Conservation (phyloP, 1,140 invertebrate genomes). For the Rhyzopertha dominica region DNA sequence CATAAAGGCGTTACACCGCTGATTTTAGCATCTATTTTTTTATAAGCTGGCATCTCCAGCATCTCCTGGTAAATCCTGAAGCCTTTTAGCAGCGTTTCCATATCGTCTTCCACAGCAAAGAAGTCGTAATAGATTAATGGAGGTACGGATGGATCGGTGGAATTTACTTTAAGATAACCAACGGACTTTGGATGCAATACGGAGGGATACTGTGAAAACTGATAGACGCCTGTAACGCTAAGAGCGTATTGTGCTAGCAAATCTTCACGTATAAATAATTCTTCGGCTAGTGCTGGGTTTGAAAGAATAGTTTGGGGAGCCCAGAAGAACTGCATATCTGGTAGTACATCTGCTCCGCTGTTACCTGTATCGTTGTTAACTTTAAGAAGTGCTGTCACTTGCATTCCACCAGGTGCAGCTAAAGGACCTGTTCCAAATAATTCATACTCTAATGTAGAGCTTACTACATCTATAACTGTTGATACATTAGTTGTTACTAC, state of each 20-base stretch:
- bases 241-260: background rate
- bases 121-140: slow-evolving; percentile 79
- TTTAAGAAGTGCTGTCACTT: slow-evolving; percentile 1
- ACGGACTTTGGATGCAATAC: slow-evolving; percentile 70
- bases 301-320: no score
- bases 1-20: slow-evolving; percentile 44
- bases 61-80: slow-evolving; percentile 27
- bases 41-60: slow-evolving; percentile 24
- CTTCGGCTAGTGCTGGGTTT: no score
- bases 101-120: slow-evolving; percentile 64
- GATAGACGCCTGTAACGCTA: no score
- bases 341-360: no score
- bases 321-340: no score
- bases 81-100: slow-evolving; percentile 65
- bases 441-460: background rate
- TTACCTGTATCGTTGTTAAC: slow-evolving; percentile 3
- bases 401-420: slow-evolving; percentile 1
- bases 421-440: slow-evolving; percentile 11
- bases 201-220: slow-evolving; percentile 44
- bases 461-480: background rate
- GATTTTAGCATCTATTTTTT: slow-evolving; percentile 40
- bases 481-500: slow-evolving; percentile 10
- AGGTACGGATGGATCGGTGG: slow-evolving; percentile 64
- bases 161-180: slow-evolving; percentile 65
- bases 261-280: no score